Percentiles rank a stretch among this genome's conserved stretches.
phyloP scores from a whole-genome alignment of 2,797 vertebrate species.

The Manis pentadactyla region DNA sequence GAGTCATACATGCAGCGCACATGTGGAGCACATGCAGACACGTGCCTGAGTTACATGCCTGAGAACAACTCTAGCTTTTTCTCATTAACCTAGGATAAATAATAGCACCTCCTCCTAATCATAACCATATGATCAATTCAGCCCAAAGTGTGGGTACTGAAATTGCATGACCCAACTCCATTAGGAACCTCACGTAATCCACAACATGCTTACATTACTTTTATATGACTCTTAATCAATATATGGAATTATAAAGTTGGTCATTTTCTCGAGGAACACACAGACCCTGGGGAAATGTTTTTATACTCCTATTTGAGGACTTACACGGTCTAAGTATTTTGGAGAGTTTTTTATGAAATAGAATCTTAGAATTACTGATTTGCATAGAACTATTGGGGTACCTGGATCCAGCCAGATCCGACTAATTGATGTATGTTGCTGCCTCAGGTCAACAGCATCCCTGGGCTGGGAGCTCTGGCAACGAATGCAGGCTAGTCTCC shows the following conservation, averaged over 20 bases:
- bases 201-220: neutral
- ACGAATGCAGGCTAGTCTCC: neutral
- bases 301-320: neutral
- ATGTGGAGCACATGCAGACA: rapidly evolving
- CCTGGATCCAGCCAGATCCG: neutral
- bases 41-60: neutral
- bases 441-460: neutral
- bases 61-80: neutral
- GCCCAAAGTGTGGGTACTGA: neutral
- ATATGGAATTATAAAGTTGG: neutral
- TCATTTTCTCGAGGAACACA: neutral
- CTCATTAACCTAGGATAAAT: neutral
- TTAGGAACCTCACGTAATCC: neutral
- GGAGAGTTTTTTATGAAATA: neutral
- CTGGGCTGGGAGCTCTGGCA: neutral
- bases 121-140: neutral
- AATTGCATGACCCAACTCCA: neutral
- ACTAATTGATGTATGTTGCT: neutral
- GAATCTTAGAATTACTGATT: neutral
- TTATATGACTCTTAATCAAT: neutral
- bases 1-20: neutral
- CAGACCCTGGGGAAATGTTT: neutral
- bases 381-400: neutral
- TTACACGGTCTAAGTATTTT: neutral
- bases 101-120: neutral